Base-by-base conservation (phyloP, 2,888 invertebrate genomes). In the Pristionchus japonicus region DNA sequence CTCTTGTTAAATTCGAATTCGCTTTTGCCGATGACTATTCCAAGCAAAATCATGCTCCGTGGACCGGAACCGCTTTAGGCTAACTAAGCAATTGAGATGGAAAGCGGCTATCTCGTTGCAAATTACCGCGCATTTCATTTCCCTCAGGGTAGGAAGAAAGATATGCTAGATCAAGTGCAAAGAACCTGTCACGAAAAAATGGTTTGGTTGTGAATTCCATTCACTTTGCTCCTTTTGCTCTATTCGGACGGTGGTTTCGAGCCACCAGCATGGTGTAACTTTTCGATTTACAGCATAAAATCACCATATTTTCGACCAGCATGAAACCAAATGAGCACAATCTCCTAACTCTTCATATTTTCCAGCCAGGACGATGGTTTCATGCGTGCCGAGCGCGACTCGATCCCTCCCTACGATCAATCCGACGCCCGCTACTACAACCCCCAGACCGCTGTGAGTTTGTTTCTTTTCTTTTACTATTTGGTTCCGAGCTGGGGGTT, bases 341-440 rank as follows among this genome's bases (percentile, higher is more conserved):
- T n/a, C n/a, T n/a, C n/a, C n/a, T n/a, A n/a, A n/a, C n/a, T 6
- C 9, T 27, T 27, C 27, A 4, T 52, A 17, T 13, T 57, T 67
- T 88, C 57, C 49, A 89, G 91, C 31, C 89, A 89, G 40, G 88
- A 91, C 0, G 92, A 92, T 86, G 92, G 92, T 0, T 92, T 91
- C 84, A 77, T 91, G n/a, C 89, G 92, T 37, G 88, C 90, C 34
- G 91, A 91, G 61, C 88, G 89, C 6, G 47, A 87, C n/a, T 88
- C 88, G 2, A 90, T 91, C 31, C 89, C 90, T 15, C 86, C 90
- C 2, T 92, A 89, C 85, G 84, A 89, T 57, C 85, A 70, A 4
- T 43, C 83, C 52, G 91, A 91, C 83, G 89, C 89, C 23, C 87
- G 89, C 67, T 88, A 89, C 61, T 91, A 90, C 80, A 40, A 86